These are phyloP conservation scores for Donacobius atricapilla DNA, from an alignment of 2,113 vertebrate genomes.

Conservation along the genomic window DNA sequence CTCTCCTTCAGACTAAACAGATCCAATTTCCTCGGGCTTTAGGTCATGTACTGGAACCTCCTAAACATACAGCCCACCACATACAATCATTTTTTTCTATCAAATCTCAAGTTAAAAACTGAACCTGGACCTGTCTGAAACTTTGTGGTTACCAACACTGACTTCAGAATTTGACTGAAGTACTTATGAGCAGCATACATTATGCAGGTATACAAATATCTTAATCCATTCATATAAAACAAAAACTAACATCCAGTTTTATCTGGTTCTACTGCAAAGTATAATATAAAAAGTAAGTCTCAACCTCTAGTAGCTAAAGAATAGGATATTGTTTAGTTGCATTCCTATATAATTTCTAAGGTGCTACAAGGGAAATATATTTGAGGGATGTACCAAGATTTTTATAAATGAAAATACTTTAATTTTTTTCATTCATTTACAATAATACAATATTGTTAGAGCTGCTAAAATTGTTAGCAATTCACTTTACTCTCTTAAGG, in stretches of 20 bases:
- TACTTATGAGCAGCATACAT: not conserved
- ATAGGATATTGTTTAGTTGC: not conserved
- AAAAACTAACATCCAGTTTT: not conserved
- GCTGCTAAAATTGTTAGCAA: not conserved
- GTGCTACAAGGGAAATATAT: not conserved
- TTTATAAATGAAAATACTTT: not conserved
- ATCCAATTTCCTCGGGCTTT: not conserved
- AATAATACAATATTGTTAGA: not conserved
- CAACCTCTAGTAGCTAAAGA: not conserved
- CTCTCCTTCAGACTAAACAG: not conserved
- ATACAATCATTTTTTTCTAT: not conserved
- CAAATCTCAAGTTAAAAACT: not conserved
- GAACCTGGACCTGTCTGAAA: not conserved
- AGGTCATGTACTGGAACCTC: not conserved
- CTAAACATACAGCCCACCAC: accelerated
- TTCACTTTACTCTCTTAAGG: not conserved
- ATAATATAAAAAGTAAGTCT: not conserved
- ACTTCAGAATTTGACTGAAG: not conserved
- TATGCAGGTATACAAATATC: not conserved
- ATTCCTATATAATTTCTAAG: not conserved
- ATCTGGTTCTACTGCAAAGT: not conserved
- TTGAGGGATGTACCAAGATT: not conserved
- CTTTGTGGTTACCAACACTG: not conserved
- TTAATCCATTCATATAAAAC: not conserved
- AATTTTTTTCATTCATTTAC: not conserved